phyloP scores from a whole-genome alignment of 2,113 vertebrate species.

The Lanius ludovicianus region DNA sequence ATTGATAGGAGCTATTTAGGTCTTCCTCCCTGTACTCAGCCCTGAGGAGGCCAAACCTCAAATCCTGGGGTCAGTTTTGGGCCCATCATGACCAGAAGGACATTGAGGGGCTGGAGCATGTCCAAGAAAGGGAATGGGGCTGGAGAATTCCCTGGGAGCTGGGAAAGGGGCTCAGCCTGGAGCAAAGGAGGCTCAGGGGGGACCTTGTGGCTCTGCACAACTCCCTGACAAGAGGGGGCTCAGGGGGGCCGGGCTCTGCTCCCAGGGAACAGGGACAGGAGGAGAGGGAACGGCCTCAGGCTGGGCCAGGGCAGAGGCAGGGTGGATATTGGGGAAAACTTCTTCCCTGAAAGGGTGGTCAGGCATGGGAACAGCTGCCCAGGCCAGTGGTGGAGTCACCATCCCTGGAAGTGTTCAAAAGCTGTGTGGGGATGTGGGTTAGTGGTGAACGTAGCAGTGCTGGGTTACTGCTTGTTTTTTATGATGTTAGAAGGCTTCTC shows the following conservation, averaged over 20 bases:
- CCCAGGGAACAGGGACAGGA: not conserved
- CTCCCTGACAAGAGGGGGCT: not conserved
- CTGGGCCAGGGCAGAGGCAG: fast-evolving
- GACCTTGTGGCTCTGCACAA: not conserved
- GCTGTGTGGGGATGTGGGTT: fast-evolving
- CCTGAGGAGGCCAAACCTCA: not conserved
- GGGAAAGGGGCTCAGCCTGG: not conserved
- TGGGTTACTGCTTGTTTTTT: not conserved
- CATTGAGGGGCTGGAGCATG: fast-evolving
- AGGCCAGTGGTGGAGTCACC: not conserved
- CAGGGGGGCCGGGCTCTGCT: fast-evolving
- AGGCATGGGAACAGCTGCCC: not conserved
- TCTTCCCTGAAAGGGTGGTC: fast-evolving
- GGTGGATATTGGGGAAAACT: not conserved
- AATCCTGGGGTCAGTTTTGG: not conserved
- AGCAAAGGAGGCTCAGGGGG: not conserved
- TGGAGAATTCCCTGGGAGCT: not conserved
- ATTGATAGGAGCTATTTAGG: fast-evolving
- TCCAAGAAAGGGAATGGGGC: not conserved
- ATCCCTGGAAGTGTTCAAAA: not conserved
- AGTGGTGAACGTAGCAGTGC: not conserved
- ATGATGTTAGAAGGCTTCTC: not conserved
- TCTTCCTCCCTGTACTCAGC: not conserved
- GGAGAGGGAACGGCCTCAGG: fast-evolving
- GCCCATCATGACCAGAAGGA: fast-evolving